A percentile compares a stretch with the other conserved stretches of the same genome.
These are phyloP conservation scores for Idris sp. DNA, from an alignment of 1,140 invertebrate species.

Conservation along the genomic window DNA sequence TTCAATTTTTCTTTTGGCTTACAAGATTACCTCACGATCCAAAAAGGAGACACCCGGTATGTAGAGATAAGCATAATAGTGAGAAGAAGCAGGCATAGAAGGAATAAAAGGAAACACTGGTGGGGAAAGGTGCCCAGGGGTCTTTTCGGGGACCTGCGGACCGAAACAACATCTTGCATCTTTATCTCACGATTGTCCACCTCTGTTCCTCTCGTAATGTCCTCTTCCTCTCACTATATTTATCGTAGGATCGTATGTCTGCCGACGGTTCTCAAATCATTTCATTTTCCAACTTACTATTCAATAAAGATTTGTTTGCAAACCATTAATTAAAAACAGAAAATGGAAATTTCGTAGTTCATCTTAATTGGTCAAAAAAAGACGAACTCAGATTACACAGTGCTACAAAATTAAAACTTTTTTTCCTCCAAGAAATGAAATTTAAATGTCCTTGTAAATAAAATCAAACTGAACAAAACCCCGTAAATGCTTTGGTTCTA, in stretches of 20 bases:
- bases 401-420: no score
- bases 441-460: no score
- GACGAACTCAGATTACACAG: no score
- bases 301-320: conserved; percentile 9
- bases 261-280: conserved; percentile 49
- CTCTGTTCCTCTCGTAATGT: conserved; percentile 19
- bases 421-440: no score
- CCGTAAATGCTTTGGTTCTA: no score
- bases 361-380: no score
- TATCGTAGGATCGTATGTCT: conserved; percentile 56
- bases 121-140: conserved; percentile 40
- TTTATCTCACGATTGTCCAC: neutral
- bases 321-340: neutral
- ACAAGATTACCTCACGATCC: conserved; percentile 37
- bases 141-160: conserved; percentile 55
- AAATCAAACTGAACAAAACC: no score
- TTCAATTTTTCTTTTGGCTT: no score
- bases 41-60: conserved; percentile 56
- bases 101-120: conserved; percentile 40
- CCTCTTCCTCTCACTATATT: conserved; percentile 54
- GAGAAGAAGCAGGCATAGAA: conserved; percentile 46
- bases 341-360: conserved; percentile 1
- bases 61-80: conserved; percentile 55
- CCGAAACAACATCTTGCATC: conserved; percentile 51
- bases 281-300: conserved; percentile 28